These are phyloP conservation scores for Patiria pectinifera DNA, from an alignment of 53 echinoderm and acorn worm species.

Conservation along the genomic window DNA sequence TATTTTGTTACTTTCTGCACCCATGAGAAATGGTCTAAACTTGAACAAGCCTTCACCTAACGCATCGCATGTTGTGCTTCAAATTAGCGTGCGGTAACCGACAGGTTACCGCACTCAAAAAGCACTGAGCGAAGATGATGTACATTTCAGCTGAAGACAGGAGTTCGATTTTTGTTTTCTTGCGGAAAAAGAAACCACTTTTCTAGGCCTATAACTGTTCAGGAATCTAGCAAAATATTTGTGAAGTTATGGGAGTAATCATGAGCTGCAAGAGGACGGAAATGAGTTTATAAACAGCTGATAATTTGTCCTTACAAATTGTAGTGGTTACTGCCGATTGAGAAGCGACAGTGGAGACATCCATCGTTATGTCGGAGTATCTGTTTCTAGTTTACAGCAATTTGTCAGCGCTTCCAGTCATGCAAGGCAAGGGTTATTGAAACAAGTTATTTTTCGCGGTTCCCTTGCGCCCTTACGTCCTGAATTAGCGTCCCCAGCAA, in stretches of 20 bases:
- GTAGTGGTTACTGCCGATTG: too few species aligned
- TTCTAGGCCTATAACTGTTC: too few species aligned
- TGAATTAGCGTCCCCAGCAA: not conserved
- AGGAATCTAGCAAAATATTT: too few species aligned
- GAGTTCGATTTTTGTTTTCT: too few species aligned
- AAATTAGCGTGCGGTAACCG: not conserved
- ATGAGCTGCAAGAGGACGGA: too few species aligned
- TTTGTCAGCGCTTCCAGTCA: conserved; percentile 32
- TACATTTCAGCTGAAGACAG: not conserved
- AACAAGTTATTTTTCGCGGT: conserved; percentile 15
- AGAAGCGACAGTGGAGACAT: conserved; percentile 2
- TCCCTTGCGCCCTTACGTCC: not conserved
- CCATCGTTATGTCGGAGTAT: not conserved
- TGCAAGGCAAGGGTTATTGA: conserved; percentile 42
- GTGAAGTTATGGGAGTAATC: too few species aligned
- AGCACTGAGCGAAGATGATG: not conserved
- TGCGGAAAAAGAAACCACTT: too few species aligned
- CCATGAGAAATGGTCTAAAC: not conserved
- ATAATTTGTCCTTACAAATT: too few species aligned
- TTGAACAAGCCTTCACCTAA: not conserved
- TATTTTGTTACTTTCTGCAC: not conserved
- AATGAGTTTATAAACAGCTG: too few species aligned
- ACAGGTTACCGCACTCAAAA: not conserved
- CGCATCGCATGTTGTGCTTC: not conserved
- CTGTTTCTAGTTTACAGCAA: not conserved